Percentiles rank a stretch among this genome's conserved stretches.
phyloP scores from a whole-genome alignment of 2,113 vertebrate species.

The Hystrix brachyura region DNA sequence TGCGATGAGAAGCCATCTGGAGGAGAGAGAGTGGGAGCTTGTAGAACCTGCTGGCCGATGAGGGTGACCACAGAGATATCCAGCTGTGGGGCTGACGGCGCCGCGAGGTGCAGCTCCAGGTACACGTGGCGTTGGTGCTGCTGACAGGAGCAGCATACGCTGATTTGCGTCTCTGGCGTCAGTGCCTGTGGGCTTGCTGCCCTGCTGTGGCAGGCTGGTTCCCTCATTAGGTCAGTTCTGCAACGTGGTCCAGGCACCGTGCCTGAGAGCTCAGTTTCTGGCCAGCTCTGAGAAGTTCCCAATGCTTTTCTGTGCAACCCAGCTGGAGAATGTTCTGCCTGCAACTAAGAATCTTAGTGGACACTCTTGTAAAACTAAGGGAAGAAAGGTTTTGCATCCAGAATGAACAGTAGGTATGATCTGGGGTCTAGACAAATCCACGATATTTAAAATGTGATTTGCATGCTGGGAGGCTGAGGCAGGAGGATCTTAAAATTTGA shows the following conservation, averaged over 20 bases:
- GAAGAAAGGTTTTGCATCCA: background rate
- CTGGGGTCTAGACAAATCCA: background rate
- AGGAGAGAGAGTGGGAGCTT: background rate
- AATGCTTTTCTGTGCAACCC: background rate
- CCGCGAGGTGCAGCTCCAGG: background rate
- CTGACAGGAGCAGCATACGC: background rate
- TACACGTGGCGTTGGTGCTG: background rate
- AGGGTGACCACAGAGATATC: background rate
- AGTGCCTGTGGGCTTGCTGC: background rate
- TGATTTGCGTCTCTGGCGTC: background rate
- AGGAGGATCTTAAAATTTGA: background rate
- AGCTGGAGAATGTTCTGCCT: background rate
- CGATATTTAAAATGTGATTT: background rate
- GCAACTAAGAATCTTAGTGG: background rate
- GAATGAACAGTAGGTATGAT: background rate
- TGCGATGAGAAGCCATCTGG: background rate
- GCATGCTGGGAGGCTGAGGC: background rate
- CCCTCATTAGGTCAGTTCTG: conserved; percentile 33
- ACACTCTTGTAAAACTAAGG: background rate
- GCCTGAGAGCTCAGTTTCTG: background rate
- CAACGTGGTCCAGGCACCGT: background rate
- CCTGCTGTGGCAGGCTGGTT: background rate
- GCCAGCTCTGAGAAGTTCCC: background rate
- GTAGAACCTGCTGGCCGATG: background rate
- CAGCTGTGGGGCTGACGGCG: background rate